These are phyloP conservation scores for Dasyornis broadbenti DNA, from an alignment of 2,113 vertebrate species.

Conservation along the genomic window DNA sequence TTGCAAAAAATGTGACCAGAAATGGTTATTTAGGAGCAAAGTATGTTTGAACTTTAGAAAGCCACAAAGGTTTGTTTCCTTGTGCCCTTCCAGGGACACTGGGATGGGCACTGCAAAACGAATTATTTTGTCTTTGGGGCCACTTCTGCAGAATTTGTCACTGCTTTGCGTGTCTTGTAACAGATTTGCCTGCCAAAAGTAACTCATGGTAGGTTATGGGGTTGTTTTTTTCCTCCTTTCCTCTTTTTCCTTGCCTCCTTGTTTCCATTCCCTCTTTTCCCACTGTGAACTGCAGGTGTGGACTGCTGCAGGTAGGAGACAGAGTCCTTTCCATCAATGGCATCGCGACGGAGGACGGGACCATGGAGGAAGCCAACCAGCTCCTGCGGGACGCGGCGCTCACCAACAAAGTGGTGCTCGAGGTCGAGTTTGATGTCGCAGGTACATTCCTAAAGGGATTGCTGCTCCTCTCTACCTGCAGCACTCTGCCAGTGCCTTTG, in stretches of 20 bases:
- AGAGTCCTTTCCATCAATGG: constrained; percentile 90
- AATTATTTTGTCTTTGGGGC: neutral
- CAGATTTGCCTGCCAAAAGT: neutral
- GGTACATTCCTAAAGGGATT: constrained; percentile 64
- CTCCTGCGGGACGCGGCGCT: constrained; percentile 91
- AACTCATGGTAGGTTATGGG: neutral
- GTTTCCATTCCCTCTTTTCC: neutral
- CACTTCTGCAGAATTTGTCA: neutral
- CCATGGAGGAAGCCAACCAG: constrained; percentile 95
- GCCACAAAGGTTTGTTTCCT: neutral
- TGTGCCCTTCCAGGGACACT: neutral
- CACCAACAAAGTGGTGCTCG: constrained; percentile 86
- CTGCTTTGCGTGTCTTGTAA: neutral
- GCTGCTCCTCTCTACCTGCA: neutral
- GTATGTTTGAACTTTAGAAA: neutral
- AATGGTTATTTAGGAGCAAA: neutral
- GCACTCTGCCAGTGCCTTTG: neutral
- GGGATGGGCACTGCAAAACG: fast-evolving
- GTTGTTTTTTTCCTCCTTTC: neutral
- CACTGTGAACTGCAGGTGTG: constrained; percentile 77
- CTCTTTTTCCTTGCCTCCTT: neutral
- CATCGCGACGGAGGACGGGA: constrained; percentile 91
- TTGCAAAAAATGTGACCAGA: neutral
- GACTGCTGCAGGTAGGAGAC: constrained; percentile 92
- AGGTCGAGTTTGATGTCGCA: constrained; percentile 93